Evolutionary conservation across 2,113 vertebrate species (phyloP).

Genomic region (Sebastes schlegelii): DNA sequence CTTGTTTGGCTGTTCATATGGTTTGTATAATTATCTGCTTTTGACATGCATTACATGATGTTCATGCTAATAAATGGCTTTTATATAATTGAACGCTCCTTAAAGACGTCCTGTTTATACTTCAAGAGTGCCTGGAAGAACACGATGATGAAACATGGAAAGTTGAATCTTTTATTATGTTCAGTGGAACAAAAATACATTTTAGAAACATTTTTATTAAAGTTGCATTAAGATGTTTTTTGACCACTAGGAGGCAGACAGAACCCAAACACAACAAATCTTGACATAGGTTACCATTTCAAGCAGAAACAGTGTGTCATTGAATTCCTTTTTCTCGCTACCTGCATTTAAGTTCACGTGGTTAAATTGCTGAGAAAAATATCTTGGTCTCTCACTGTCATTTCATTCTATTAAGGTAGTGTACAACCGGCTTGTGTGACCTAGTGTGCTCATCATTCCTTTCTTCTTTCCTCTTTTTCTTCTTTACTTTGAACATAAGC

Average conservation of each 20-base stretch:
- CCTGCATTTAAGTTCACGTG: too few species aligned
- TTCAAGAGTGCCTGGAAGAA: not conserved
- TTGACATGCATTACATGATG: conserved; percentile 51
- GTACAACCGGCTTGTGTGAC: not conserved
- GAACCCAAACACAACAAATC: not conserved
- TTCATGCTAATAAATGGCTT: conserved; percentile 38
- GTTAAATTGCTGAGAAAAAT: not conserved
- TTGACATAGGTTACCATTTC: not conserved
- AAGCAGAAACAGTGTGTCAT: not conserved
- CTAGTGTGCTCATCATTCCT: not conserved
- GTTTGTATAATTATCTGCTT: conserved; percentile 45
- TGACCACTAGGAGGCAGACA: conserved; percentile 27
- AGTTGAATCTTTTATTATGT: not conserved
- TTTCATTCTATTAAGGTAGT: not conserved
- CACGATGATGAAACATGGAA: not conserved
- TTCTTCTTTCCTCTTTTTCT: not conserved
- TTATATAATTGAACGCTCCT: not conserved
- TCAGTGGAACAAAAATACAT: not conserved
- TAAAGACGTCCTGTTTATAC: conserved; percentile 3
- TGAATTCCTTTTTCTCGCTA: not conserved
- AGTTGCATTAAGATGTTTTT: not conserved
- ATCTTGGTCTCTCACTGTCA: not conserved
- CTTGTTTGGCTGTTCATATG: conserved; percentile 59
- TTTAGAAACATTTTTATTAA: not conserved
- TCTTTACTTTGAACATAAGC: too few species aligned